A percentile compares a stretch with the other conserved stretches of the same genome.
Evolutionary conservation across 2,797 vertebrate species (phyloP).

Genomic region (Florisuga fusca): DNA sequence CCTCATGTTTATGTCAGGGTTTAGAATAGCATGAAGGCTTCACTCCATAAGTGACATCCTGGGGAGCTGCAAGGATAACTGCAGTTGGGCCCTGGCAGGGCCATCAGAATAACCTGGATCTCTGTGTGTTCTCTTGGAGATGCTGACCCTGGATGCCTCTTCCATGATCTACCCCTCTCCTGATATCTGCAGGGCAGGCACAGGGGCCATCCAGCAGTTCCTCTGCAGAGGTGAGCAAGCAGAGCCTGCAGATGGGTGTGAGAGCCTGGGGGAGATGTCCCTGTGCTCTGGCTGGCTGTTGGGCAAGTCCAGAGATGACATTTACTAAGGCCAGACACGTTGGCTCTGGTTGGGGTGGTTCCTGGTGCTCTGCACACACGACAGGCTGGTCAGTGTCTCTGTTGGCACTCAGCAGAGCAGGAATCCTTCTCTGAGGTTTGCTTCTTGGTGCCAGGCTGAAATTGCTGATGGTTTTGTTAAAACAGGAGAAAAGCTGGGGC

Average conservation of each 20-base stretch:
- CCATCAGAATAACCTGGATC: not conserved
- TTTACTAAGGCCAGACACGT: fast-evolving
- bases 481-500: not conserved
- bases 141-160: slow-evolving; percentile 84
- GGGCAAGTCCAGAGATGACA: not conserved
- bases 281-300: not conserved
- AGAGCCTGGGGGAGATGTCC: not conserved
- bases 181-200: slow-evolving; percentile 85
- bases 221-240: slow-evolving; percentile 85
- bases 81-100: not conserved
- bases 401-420: not conserved
- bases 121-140: slow-evolving; percentile 76
- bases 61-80: not conserved
- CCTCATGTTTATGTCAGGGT: not conserved
- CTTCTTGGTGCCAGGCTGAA: not conserved
- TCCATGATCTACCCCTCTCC: slow-evolving; percentile 86
- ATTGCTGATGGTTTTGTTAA: not conserved
- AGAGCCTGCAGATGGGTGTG: not conserved
- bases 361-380: not conserved
- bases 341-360: not conserved
- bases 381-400: not conserved
- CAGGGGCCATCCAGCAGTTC: slow-evolving; percentile 89
- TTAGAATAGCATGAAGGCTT: not conserved
- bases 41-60: not conserved
- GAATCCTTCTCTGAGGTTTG: not conserved